phyloP scores from a whole-genome alignment of 2,888 invertebrate species.

The Muscina levida region DNA sequence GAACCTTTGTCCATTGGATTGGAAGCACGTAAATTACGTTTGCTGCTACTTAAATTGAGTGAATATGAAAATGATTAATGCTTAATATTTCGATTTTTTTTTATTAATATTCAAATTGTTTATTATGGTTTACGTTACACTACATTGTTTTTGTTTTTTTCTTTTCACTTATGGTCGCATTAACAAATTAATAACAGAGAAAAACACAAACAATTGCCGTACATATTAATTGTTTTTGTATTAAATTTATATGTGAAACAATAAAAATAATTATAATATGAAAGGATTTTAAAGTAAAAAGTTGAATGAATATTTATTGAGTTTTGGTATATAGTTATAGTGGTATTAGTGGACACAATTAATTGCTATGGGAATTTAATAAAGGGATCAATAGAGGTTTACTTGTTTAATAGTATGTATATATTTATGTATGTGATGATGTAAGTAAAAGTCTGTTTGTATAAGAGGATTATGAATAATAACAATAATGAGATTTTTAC shows the following conservation, averaged over 20 bases:
- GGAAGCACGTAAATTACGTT: constrained; percentile 77
- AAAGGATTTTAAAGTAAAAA: not conserved
- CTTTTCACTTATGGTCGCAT: not conserved
- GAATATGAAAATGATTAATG: constrained; percentile 76
- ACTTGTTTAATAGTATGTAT: no score
- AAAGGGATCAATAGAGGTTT: no score
- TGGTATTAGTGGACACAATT: not conserved
- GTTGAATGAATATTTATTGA: constrained; percentile 50
- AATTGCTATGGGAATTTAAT: not conserved
- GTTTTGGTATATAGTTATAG: constrained; percentile 1
- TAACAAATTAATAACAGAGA: constrained; percentile 10
- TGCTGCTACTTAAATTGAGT: constrained; percentile 76
- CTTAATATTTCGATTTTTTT: no score
- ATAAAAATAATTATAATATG: not conserved
- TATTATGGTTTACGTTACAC: constrained; percentile 23
- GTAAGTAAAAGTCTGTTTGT: constrained; percentile 33
- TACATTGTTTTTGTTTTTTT: not conserved
- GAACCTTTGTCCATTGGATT: constrained; percentile 78
- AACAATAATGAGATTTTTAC: constrained; percentile 37
- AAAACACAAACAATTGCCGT: not conserved
- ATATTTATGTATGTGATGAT: not conserved
- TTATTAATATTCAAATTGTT: constrained; percentile 9
- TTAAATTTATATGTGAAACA: no score
- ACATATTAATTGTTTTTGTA: no score
- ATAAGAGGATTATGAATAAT: constrained; percentile 53